phyloP scores from a whole-genome alignment of 2,113 vertebrate species.

The Equus przewalskii region DNA sequence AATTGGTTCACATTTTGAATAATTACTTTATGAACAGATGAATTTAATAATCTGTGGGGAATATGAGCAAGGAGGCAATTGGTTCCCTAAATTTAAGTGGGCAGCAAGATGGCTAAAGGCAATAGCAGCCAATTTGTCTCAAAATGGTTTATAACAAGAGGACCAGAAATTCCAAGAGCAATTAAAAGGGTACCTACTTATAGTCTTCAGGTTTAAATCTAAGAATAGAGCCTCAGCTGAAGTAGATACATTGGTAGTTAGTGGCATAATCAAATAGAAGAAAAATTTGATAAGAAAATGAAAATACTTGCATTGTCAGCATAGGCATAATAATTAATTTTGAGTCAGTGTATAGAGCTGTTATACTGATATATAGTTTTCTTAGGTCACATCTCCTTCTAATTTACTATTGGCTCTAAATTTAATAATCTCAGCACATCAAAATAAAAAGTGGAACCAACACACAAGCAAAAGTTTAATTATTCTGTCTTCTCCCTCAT shows the following conservation, averaged over 20 bases:
- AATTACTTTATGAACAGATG: not conserved
- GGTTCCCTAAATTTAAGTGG: not conserved
- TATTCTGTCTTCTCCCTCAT: not conserved
- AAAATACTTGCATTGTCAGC: not conserved
- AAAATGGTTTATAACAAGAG: not conserved
- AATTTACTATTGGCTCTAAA: not conserved
- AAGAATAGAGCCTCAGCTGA: not conserved
- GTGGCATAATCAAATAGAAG: not conserved
- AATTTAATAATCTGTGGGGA: not conserved
- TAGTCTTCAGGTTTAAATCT: not conserved
- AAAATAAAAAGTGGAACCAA: not conserved
- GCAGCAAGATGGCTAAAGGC: not conserved
- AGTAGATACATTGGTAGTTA: not conserved
- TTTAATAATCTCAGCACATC: not conserved
- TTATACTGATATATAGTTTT: not conserved
- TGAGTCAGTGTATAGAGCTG: not conserved
- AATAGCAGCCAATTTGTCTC: not conserved
- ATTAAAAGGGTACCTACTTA: not conserved
- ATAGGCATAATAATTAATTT: not conserved
- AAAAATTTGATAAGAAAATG: not conserved
- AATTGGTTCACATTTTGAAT: slow-evolving; percentile 25
- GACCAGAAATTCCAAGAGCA: not conserved
- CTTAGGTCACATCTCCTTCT: not conserved
- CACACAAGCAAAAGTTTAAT: not conserved
- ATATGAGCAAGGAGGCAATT: not conserved